Evolutionary conservation across 2,888 invertebrate genomes (phyloP).

Genomic region (Erpobdella octoculata): DNA sequence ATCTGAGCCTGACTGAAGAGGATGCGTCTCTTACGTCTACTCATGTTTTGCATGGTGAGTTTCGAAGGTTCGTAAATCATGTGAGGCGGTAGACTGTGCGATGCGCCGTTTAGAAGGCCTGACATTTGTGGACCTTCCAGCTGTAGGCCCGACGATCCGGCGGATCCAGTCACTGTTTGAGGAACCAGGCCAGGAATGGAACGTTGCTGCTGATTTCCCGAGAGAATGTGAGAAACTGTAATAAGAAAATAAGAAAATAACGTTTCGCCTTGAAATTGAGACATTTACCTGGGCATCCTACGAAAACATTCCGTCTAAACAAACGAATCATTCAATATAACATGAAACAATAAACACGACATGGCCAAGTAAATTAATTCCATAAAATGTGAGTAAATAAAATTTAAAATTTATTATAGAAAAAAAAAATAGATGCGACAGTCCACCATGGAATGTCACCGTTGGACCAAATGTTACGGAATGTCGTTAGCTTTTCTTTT

Average conservation of each 20-base stretch:
- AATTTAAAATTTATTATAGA: background rate
- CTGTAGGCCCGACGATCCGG: background rate
- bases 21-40: slow-evolving; percentile 31
- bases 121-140: background rate
- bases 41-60: background rate
- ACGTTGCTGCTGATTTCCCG: slow-evolving; percentile 4
- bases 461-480: too few relatives aligned
- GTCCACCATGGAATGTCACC: too few relatives aligned
- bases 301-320: too few relatives aligned
- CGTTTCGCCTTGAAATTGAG: too few relatives aligned
- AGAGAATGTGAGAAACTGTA: slow-evolving; percentile 18
- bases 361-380: too few relatives aligned
- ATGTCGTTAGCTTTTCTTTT: too few relatives aligned
- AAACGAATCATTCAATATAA: too few relatives aligned
- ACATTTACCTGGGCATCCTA: too few relatives aligned
- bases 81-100: background rate
- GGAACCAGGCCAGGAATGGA: background rate
- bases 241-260: too few relatives aligned
- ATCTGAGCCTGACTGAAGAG: slow-evolving; percentile 33
- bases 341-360: too few relatives aligned
- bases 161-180: background rate
- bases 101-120: background rate
- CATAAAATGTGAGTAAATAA: too few relatives aligned
- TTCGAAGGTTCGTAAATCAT: slow-evolving; percentile 4
- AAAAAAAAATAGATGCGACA: too few relatives aligned